Conservation (phyloP, 1,140 invertebrate species). For the Temnothorax longispinosus region DNA sequence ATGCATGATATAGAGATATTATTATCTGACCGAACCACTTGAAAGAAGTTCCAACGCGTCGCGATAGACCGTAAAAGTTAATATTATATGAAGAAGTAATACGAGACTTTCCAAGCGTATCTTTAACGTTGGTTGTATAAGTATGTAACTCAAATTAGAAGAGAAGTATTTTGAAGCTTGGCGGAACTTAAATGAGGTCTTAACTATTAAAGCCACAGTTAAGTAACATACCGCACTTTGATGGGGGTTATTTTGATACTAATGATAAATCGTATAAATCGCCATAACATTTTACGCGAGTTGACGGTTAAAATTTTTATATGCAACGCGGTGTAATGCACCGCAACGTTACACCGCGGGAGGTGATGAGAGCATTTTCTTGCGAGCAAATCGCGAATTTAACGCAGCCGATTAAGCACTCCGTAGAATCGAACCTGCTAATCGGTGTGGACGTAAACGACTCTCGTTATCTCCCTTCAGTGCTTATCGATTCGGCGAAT, state of each 20-base stretch:
- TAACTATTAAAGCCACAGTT: neutral
- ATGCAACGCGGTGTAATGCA: neutral
- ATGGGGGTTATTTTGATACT: neutral
- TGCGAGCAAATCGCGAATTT: constrained; percentile 49
- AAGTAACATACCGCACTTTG: neutral
- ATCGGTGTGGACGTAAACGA: constrained; percentile 74
- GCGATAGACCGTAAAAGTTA: constrained; percentile 25
- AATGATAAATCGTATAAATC: neutral
- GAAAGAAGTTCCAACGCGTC: neutral
- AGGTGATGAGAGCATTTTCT: constrained; percentile 42
- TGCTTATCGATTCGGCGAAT: constrained; percentile 75
- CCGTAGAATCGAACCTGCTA: constrained; percentile 62
- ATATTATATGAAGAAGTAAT: constrained; percentile 13
- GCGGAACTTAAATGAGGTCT: neutral
- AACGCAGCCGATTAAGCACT: constrained; percentile 64
- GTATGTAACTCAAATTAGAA: constrained; percentile 17
- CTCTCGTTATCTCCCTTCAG: constrained; percentile 72
- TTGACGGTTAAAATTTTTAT: constrained; percentile 16
- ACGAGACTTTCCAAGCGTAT: neutral
- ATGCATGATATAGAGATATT: neutral
- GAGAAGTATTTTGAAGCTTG: constrained; percentile 3
- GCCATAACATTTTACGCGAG: neutral
- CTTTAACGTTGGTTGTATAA: neutral
- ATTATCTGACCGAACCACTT: constrained; percentile 33
- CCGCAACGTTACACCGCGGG: neutral